phyloP scores from a whole-genome alignment of 2,888 invertebrate species.

The Eurytoma californica region DNA sequence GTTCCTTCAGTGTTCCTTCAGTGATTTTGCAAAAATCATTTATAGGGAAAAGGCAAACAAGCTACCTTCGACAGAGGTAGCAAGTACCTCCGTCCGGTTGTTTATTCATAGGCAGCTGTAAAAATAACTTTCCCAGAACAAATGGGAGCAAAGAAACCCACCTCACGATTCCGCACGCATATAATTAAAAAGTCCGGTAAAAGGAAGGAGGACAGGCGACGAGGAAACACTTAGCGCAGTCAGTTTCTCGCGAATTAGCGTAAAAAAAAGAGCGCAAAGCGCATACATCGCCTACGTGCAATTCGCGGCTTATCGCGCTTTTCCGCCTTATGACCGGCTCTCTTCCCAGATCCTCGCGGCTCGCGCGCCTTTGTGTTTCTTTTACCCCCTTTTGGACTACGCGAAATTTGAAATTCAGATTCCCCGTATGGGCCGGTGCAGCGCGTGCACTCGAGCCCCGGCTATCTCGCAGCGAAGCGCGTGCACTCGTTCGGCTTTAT shows the following conservation, averaged over 20 bases:
- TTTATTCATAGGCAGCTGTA: no score
- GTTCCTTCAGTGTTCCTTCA: no score
- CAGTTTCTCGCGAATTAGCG: constrained; percentile 19
- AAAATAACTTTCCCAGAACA: no score
- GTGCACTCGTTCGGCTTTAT: constrained; percentile 24
- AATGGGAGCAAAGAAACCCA: no score
- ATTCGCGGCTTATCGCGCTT: constrained; percentile 22
- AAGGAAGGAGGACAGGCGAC: no score
- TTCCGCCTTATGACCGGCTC: constrained; percentile 24
- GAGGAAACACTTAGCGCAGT: no score
- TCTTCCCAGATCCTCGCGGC: not conserved
- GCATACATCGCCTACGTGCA: not conserved
- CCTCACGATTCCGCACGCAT: no score
- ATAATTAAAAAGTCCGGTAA: no score
- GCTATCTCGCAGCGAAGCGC: constrained; percentile 2
- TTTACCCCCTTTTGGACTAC: constrained; percentile 1
- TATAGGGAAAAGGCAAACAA: no score
- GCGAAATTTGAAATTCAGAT: constrained; percentile 51
- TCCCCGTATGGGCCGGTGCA: constrained; percentile 5
- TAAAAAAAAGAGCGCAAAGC: not conserved
- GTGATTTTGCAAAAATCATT: no score
- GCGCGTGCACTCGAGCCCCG: constrained; percentile 7
- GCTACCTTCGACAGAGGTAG: no score
- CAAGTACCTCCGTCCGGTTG: no score
- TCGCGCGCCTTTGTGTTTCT: constrained; percentile 9